Conservation (phyloP, 2,113 vertebrate species). For the Oreochromis niloticus region DNA sequence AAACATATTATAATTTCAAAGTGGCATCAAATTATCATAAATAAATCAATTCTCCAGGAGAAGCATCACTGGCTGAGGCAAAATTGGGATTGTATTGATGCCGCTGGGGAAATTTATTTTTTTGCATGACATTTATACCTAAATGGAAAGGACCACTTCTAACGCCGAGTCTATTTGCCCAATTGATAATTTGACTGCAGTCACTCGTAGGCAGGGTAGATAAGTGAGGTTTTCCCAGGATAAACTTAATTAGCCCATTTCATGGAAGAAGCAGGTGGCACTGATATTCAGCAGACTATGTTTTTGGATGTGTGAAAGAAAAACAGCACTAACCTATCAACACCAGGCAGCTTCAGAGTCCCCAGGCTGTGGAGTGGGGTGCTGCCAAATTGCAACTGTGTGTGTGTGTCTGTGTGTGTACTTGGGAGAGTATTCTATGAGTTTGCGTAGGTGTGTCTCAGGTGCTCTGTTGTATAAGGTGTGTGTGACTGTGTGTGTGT, state of each 20-base stretch:
- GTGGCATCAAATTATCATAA: constrained; percentile 1
- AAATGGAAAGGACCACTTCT: neutral
- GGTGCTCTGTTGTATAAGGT: neutral
- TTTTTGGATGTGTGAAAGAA: constrained; percentile 23
- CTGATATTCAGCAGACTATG: neutral
- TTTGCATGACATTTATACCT: neutral
- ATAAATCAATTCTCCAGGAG: neutral
- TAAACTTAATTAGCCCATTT: constrained; percentile 23
- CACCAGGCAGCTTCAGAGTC: constrained; percentile 36
- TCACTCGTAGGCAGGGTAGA: neutral
- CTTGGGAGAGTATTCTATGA: neutral
- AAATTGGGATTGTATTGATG: neutral
- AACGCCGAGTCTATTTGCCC: neutral
- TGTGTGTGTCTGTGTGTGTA: neutral
- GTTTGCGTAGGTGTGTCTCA: neutral
- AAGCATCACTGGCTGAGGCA: neutral
- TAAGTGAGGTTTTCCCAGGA: neutral
- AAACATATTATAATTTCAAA: constrained; percentile 8
- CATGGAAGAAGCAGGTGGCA: constrained; percentile 6
- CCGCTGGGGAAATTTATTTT: neutral
- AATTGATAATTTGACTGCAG: neutral
- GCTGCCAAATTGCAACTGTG: constrained; percentile 3
- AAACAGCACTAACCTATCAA: constrained; percentile 48
- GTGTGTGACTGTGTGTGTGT: neutral
- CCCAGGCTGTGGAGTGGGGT: neutral